These are phyloP conservation scores for Aleiodes sp. DNA, from an alignment of 1,140 invertebrate species.

Conservation along the genomic window DNA sequence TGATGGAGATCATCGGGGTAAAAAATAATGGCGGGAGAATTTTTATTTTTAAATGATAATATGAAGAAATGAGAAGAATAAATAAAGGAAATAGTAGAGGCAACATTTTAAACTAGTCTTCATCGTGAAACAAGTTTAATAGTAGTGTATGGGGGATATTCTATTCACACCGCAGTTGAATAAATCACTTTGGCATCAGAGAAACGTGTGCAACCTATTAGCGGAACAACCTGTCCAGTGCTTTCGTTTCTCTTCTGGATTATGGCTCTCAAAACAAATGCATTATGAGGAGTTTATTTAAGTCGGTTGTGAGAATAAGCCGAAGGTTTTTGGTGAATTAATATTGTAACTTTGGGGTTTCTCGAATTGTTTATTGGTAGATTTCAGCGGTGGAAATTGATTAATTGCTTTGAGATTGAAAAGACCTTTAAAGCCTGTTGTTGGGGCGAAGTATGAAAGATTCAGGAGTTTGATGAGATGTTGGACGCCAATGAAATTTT, in stretches of 20 bases:
- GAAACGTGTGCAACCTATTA: constrained; percentile 43
- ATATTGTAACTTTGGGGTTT: too few species aligned
- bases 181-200: constrained; percentile 38
- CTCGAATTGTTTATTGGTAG: too few species aligned
- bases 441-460: too few species aligned
- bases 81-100: constrained; percentile 9
- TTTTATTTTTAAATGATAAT: too few species aligned
- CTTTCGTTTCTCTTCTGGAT: neutral
- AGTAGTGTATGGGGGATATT: constrained; percentile 27
- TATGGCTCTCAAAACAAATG: neutral
- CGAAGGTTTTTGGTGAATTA: too few species aligned
- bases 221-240: constrained; percentile 42
- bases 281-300: neutral
- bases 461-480: too few species aligned
- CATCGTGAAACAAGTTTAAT: too few species aligned
- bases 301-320: too few species aligned
- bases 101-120: constrained; percentile 19
- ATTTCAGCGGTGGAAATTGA: too few species aligned
- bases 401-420: too few species aligned
- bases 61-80: neutral
- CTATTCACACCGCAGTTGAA: constrained; percentile 38
- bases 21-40: neutral
- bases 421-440: too few species aligned
- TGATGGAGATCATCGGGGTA: constrained; percentile 1
- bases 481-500: too few species aligned